Percentiles rank a stretch among this genome's conserved stretches.
Conservation (phyloP, 2,888 invertebrate genomes). For the Drosophila emarginata region DNA sequence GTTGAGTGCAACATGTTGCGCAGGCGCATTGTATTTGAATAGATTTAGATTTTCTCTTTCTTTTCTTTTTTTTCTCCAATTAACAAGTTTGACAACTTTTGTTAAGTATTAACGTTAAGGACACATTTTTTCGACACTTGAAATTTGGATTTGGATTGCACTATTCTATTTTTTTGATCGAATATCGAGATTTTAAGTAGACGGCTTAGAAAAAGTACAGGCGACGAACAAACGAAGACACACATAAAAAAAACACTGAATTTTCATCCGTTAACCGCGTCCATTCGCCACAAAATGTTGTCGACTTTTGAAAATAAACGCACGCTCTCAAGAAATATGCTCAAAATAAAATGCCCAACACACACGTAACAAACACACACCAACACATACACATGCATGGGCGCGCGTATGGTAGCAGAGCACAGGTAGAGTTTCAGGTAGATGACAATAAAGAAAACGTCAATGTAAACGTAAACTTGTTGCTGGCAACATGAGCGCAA, state of each 20-base stretch:
- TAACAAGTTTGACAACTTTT: slow-evolving; percentile 43
- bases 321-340: slow-evolving; percentile 69
- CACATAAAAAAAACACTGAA: slow-evolving; percentile 14
- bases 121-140: slow-evolving; percentile 17
- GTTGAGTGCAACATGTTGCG: slow-evolving; percentile 67
- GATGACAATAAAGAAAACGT: slow-evolving; percentile 34
- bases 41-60: slow-evolving; percentile 35
- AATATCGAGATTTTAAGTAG: slow-evolving; percentile 40
- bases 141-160: slow-evolving; percentile 36
- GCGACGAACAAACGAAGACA: slow-evolving; percentile 35
- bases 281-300: slow-evolving; percentile 81
- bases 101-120: slow-evolving; percentile 34
- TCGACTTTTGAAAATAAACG: slow-evolving; percentile 81
- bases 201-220: slow-evolving; percentile 62
- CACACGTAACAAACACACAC: slow-evolving; percentile 11
- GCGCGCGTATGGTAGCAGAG: slow-evolving; percentile 2
- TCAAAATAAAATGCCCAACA: slow-evolving; percentile 64
- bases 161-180: slow-evolving; percentile 20
- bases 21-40: slow-evolving; percentile 51
- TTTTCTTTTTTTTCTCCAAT: slow-evolving; percentile 15
- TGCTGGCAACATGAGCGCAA: slow-evolving; percentile 74
- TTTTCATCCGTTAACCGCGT: slow-evolving; percentile 80
- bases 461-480: slow-evolving; percentile 55
- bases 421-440: slow-evolving; percentile 53
- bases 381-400: slow-evolving; percentile 32